A percentile compares a stretch with the other conserved stretches of the same genome.
Conservation (phyloP, 2,888 invertebrate genomes). For the Trissonchulus sp. region DNA sequence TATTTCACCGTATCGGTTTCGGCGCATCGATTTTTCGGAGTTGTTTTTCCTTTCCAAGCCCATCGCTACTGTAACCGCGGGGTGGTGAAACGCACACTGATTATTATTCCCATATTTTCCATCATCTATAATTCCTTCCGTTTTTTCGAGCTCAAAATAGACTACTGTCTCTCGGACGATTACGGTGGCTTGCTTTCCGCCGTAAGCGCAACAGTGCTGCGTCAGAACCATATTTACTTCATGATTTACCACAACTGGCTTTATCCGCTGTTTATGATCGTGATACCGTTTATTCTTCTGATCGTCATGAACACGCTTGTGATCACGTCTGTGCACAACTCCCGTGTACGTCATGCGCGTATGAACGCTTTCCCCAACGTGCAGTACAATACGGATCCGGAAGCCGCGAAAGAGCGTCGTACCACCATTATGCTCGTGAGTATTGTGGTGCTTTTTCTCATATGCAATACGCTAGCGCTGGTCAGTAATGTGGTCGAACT, state of each 20-base stretch:
- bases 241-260: conserved; percentile 49
- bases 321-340: conserved; percentile 48
- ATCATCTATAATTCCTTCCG: conserved; percentile 54
- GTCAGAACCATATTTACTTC: conserved; percentile 44
- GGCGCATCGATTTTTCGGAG: conserved; percentile 69
- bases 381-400: conserved; percentile 33
- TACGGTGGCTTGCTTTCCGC: not conserved
- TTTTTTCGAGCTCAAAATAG: conserved; percentile 50
- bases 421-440: conserved; percentile 56
- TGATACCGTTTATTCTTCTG: conserved; percentile 51
- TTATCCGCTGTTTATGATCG: conserved; percentile 52
- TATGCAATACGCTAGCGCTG: conserved; percentile 50
- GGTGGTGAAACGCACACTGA: conserved; percentile 51
- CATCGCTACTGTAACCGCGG: conserved; percentile 53
- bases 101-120: conserved; percentile 49
- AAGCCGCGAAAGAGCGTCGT: conserved; percentile 50
- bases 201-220: conserved; percentile 41
- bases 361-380: not conserved
- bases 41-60: conserved; percentile 55
- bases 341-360: conserved; percentile 47
- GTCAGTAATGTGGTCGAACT: conserved; percentile 39
- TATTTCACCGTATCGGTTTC: conserved; percentile 62
- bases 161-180: not conserved
- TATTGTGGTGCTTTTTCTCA: conserved; percentile 55
- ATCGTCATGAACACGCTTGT: conserved; percentile 53